These are phyloP conservation scores for Tachystola acroxantha DNA, from an alignment of 2,888 invertebrate species.

Conservation along the genomic window DNA sequence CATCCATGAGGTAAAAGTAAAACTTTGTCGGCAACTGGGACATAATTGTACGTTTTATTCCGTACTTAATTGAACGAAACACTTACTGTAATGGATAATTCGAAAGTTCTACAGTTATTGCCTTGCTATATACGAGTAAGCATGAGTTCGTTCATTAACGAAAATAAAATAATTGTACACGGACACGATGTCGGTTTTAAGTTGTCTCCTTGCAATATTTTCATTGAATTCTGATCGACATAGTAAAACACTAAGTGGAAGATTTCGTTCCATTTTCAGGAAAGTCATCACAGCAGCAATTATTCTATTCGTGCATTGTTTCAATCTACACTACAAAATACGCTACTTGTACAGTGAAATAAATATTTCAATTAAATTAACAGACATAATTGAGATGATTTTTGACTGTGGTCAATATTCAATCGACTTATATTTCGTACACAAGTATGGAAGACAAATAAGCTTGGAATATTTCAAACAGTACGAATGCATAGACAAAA, in stretches of 20 bases:
- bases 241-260: not conserved
- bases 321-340: constrained; percentile 40
- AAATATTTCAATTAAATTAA: constrained; percentile 39
- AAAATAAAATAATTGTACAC: not conserved
- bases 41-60: no score
- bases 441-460: constrained; percentile 42
- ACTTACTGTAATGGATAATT: not conserved
- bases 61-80: no score
- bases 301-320: constrained; percentile 29
- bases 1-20: no score
- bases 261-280: constrained; percentile 14
- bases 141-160: no score
- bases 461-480: constrained; percentile 43
- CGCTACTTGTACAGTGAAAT: constrained; percentile 24
- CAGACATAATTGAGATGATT: constrained; percentile 43
- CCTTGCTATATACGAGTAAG: no score
- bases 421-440: constrained; percentile 46
- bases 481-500: constrained; percentile 41
- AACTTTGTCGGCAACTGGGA: no score
- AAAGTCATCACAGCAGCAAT: constrained; percentile 19
- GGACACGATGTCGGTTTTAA: constrained; percentile 29
- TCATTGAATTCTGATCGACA: constrained; percentile 30
- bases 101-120: not conserved
- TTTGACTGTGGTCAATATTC: constrained; percentile 46
- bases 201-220: constrained; percentile 39